These are phyloP conservation scores for Galago senegalensis DNA, from an alignment of 2,797 vertebrate species.

Conservation along the genomic window DNA sequence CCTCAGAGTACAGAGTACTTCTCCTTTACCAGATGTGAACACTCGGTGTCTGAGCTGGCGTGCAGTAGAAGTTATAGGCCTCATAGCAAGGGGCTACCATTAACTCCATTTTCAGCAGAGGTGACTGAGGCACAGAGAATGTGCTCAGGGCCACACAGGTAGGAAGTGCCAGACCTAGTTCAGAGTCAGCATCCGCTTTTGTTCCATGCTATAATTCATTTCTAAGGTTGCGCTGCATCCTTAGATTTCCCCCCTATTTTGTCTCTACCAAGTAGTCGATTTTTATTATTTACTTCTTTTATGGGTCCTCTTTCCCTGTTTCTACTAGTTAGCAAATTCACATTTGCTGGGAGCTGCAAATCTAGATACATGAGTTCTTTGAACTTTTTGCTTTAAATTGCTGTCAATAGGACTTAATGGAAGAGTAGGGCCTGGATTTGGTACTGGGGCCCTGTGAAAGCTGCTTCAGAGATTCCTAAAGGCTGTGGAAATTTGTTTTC, in stretches of 20 bases:
- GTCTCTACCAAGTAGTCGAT: background rate
- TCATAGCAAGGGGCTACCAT: background rate
- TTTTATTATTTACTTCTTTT: slow-evolving; percentile 66
- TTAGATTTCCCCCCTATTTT: background rate
- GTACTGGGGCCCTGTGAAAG: background rate
- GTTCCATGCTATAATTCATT: background rate
- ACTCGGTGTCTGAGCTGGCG: background rate
- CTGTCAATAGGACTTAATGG: background rate
- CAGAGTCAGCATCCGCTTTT: background rate
- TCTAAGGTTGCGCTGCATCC: background rate
- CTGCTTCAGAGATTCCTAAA: slow-evolving; percentile 53
- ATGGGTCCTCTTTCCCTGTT: background rate
- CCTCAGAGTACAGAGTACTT: background rate
- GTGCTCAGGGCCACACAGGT: background rate
- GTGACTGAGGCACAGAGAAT: background rate
- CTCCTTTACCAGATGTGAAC: background rate
- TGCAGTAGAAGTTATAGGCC: background rate
- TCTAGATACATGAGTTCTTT: slow-evolving; percentile 12
- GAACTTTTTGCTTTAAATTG: slow-evolving; percentile 61
- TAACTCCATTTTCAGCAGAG: background rate
- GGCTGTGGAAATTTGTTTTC: slow-evolving; percentile 62
- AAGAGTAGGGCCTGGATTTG: slow-evolving; percentile 17
- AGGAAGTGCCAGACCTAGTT: background rate
- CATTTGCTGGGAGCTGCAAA: slow-evolving; percentile 47
- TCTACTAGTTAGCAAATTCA: slow-evolving; percentile 52